Base-by-base conservation (phyloP, 2,888 invertebrate genomes). In the Aspidiotus destructor region DNA sequence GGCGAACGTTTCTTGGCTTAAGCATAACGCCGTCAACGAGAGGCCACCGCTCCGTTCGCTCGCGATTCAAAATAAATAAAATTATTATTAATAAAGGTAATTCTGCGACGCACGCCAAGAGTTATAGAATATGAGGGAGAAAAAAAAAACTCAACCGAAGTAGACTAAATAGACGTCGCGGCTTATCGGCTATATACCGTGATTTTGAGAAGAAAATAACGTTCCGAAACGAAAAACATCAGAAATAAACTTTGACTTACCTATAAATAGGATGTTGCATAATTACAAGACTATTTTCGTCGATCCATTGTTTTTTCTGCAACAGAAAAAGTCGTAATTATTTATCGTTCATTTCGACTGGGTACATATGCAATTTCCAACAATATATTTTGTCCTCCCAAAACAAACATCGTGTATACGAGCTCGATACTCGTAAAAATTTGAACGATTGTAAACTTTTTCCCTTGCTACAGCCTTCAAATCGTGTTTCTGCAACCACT, bases 211-310 rank as follows among this genome's bases (percentile, higher is more conserved):
- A 67, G 60, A 67, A 57, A 28, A 28, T 28, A 28, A 28, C 28
- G 28, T 28, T 5, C 5, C 28, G 28, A 28, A 5, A 28, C 28
- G 28, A 28, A 28, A 28, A 28, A 28, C 28, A 28, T 28, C 67
- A 67, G 67, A 67, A 67, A 67, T 67, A 67, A 67, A 58, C 67
- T 58, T 42, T 58, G 48, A 73, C 74, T 73, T 76, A 85, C 80
- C 87, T 90, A 81, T 88, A 93, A 79, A 92, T 89, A 70, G 92
- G 92, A 80, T 97, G 94, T 74, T 92, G 88, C 84, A 95, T 88
- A 75, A 97, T 81, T 75, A 85, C 76, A 75, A 88, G 77, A 76
- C 84, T 84, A 73, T 80, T 81, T 74, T 85, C 91, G 76, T 92
- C 89, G 78, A 86, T 84, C 81, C 88, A 87, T 75, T 89, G 85